Evolutionary conservation across 1,140 invertebrate species (phyloP).

Genomic region (Globodera ellingtonae): DNA sequence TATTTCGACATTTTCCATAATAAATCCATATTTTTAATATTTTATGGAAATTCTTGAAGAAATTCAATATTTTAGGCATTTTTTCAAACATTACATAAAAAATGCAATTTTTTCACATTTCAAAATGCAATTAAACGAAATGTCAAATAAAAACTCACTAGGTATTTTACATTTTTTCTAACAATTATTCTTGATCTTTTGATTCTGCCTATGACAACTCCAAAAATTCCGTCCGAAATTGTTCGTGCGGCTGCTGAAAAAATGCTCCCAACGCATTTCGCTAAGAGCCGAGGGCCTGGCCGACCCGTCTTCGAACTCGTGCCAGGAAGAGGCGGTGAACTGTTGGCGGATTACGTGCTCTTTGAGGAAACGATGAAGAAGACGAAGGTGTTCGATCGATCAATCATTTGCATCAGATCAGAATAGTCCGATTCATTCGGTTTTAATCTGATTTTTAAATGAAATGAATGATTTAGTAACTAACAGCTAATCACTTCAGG

Average conservation of each 20-base stretch:
- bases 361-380: constrained; percentile 59
- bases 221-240: neutral
- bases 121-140: too few relatives aligned
- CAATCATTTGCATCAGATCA: neutral
- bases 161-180: too few relatives aligned
- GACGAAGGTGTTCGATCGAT: constrained; percentile 15
- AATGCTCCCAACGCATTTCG: constrained; percentile 22
- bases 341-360: constrained; percentile 55
- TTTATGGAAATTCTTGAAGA: too few relatives aligned
- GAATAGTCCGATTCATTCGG: neutral
- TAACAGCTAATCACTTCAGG: constrained; percentile 13
- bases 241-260: neutral
- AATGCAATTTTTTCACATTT: too few relatives aligned
- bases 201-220: neutral
- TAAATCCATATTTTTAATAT: too few relatives aligned
- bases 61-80: too few relatives aligned
- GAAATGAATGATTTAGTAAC: neutral
- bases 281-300: constrained; percentile 37
- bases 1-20: too few relatives aligned
- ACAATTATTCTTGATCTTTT: neutral
- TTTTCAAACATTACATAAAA: too few relatives aligned
- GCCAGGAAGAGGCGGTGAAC: constrained; percentile 43
- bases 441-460: too few relatives aligned
- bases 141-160: too few relatives aligned
- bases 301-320: constrained; percentile 37